phyloP scores from a whole-genome alignment of 2,113 vertebrate species.

The Pholis gunnellus region DNA sequence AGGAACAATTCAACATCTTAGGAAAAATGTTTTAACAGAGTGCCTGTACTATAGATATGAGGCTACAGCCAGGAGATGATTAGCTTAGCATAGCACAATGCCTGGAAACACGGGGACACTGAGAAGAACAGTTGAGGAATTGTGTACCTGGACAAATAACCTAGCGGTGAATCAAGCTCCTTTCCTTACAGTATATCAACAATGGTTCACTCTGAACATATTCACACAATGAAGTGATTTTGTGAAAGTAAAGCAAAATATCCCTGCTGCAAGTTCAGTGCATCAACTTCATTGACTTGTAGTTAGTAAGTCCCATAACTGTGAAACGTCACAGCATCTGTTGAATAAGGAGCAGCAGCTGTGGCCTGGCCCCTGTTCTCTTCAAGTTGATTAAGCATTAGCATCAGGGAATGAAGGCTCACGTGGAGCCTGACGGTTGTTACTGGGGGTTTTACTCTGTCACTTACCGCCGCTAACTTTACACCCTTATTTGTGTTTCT shows the following conservation, averaged over 20 bases:
- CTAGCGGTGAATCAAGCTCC: neutral
- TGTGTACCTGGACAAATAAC: neutral
- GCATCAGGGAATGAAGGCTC: conserved; percentile 11
- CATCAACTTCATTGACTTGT: neutral
- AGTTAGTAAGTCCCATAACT: conserved; percentile 8
- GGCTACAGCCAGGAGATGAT: neutral
- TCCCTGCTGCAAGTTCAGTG: conserved; percentile 2
- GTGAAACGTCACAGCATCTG: conserved; percentile 3
- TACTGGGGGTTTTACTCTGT: neutral
- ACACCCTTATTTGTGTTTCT: neutral
- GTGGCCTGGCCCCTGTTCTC: neutral
- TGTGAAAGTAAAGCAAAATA: conserved; percentile 17
- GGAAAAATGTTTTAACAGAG: too few relatives aligned
- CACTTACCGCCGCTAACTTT: neutral
- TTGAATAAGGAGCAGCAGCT: conserved; percentile 28
- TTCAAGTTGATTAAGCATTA: conserved; percentile 10
- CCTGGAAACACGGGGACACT: neutral
- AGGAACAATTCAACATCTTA: neutral
- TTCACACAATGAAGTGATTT: conserved; percentile 1
- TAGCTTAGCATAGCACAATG: neutral
- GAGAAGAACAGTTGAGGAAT: neutral
- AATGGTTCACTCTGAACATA: neutral
- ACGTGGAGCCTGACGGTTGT: neutral
- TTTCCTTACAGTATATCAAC: neutral
- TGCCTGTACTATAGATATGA: neutral